Base-by-base conservation (phyloP, 2,888 invertebrate species). In the Sturmia bella region DNA sequence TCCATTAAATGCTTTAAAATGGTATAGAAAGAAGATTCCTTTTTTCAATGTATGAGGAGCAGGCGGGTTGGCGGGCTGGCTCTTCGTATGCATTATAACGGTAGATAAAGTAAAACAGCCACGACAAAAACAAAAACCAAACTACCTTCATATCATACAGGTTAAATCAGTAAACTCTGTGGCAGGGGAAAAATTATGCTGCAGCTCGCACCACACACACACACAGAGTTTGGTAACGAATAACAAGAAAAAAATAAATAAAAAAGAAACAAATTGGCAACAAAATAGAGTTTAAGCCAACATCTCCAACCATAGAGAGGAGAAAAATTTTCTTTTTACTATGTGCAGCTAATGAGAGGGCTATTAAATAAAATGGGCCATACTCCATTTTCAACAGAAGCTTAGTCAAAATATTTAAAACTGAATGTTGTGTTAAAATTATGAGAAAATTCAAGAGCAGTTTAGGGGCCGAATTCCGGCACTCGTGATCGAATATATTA, bases 61-160 rank as follows among this genome's bases (percentile, higher is more conserved):
- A 21, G 57, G 63, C 41, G n/a, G n/a, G n/a, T n/a, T n/a, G 45
- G 56, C 39, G 15, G 24, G 50, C 61, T 37, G 57, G 63, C 41
- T 54, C 17, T 41, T 74, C 54, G 27, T 37, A 19, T 41, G n/a
- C 27, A 19, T 54, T 64, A 70, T 82, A 82, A 82, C 82, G 82
- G 82, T 82, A 81, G 70, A 81, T 76, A 63, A 69, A 64, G 63
- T 74, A 68, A 52, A 56, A 32, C 68, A 56, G 21, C 19, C 6
- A 32, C 12, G 24, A 17, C 39, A 70, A 41, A 63, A 39, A n/a
- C 61, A 15, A 59, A 72, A 77, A 78, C 74, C 75, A 59, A 82
- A 82, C 69, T 82, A 50, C 78, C 82, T 82, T 78, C 82, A 78
- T 82, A 70, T 82, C 82, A 56, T 54, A 66, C 78, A 74, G 78